Base-by-base conservation (phyloP, 2,888 invertebrate genomes). In the Nemapogon koenigi region DNA sequence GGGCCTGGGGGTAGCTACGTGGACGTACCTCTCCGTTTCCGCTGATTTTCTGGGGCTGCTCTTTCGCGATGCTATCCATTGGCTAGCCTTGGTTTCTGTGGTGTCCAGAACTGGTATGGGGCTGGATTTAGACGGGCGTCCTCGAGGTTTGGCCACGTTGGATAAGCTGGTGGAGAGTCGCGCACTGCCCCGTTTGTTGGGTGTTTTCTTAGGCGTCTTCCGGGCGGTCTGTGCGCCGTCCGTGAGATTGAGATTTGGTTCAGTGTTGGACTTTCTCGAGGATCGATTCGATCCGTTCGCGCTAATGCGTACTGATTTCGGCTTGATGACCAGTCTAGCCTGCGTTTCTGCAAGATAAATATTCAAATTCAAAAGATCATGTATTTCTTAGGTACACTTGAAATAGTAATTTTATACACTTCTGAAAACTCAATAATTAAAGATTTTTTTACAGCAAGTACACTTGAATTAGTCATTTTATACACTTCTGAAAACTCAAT, bases 61-160 rank as follows among this genome's bases (percentile, higher is more conserved):
- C 51, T 63, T 64, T 10, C 70, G 51, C 1, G 68, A 68, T 50
- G 69, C 67, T 30, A 71, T 69, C 73, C 73, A 72, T 17, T 62
- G 51, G 16, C 60, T 52, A 2, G 73, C 72, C 42, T 69, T 62
- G 0, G 66, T 28, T 17, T 25, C 28, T 18, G 32, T 67, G 1
- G 64, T 55, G 42, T n/a, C n/a, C n/a, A n/a, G n/a, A n/a, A n/a
- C n/a, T n/a, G n/a, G n/a, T n/a, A n/a, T n/a, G n/a, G n/a, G n/a
- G n/a, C n/a, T n/a, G n/a, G n/a, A n/a, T n/a, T n/a, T n/a, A n/a
- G n/a, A n/a, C n/a, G n/a, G n/a, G n/a, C n/a, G n/a, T n/a, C n/a
- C n/a, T n/a, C n/a, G n/a, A n/a, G n/a, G n/a, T n/a, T n/a, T n/a
- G n/a, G n/a, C n/a, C n/a, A n/a, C n/a, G n/a, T 14, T 3, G 13